Evolutionary conservation across 2,797 vertebrate genomes (phyloP).

Genomic region (Poeciliopsis infans): DNA sequence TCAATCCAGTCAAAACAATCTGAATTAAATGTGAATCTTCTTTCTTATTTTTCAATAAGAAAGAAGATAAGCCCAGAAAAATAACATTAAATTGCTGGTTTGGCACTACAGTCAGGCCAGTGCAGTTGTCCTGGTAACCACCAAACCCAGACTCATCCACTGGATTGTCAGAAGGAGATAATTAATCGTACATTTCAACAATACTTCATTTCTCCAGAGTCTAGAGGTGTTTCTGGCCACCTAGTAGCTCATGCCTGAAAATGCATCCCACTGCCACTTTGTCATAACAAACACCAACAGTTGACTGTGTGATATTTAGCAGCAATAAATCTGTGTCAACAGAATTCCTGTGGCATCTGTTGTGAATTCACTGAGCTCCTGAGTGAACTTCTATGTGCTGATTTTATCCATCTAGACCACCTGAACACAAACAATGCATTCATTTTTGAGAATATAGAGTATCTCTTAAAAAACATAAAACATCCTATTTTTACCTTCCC

Average conservation of each 20-base stretch:
- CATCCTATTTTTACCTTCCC: conserved; percentile 84
- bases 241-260: neutral
- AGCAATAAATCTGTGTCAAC: neutral
- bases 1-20: neutral
- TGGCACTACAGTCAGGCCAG: neutral
- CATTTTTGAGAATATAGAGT: neutral
- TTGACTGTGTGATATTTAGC: neutral
- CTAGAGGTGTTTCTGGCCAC: neutral
- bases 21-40: too few species aligned
- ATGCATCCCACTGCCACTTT: neutral
- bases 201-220: neutral
- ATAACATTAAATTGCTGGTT: neutral
- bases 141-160: neutral
- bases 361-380: neutral
- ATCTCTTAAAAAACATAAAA: neutral
- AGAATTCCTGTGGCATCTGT: neutral
- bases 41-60: neutral
- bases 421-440: neutral
- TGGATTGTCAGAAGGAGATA: neutral
- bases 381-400: neutral
- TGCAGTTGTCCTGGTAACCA: neutral
- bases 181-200: neutral
- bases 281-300: neutral
- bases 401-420: too few species aligned
- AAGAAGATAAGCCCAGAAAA: neutral